Percentiles rank a stretch among this genome's conserved stretches.
Evolutionary conservation across 2,888 invertebrate species (phyloP).

Genomic region (Andrena marginata): DNA sequence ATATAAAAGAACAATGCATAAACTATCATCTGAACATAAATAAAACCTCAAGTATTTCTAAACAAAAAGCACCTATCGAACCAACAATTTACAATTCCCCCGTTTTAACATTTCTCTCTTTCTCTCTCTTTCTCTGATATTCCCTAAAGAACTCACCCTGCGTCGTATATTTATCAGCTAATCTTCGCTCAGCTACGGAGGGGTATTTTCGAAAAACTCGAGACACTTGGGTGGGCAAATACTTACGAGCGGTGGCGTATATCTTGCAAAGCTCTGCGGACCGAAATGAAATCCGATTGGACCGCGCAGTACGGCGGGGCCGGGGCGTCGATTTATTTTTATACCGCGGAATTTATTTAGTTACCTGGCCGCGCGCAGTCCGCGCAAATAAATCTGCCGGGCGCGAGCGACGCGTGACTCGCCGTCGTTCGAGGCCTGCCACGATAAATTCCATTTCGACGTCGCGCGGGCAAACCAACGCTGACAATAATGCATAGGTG

Average conservation of each 20-base stretch:
- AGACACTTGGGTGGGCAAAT: constrained; percentile 1
- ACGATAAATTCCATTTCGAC: constrained; percentile 65
- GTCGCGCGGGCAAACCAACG: constrained; percentile 55
- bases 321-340: constrained; percentile 39
- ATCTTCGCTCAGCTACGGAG: too few relatives aligned
- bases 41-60: too few relatives aligned
- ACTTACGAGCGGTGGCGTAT: neutral
- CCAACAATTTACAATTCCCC: too few relatives aligned
- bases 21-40: too few relatives aligned
- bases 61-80: too few relatives aligned
- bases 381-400: constrained; percentile 45
- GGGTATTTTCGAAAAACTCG: too few relatives aligned
- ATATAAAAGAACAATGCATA: too few relatives aligned
- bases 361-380: neutral
- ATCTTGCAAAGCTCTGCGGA: neutral
- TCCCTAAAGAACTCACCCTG: too few relatives aligned
- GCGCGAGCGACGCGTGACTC: constrained; percentile 41
- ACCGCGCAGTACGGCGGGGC: neutral
- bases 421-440: constrained; percentile 45
- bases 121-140: too few relatives aligned
- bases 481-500: constrained; percentile 73
- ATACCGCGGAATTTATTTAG: constrained; percentile 44
- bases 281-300: constrained; percentile 13
- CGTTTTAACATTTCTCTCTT: too few relatives aligned
- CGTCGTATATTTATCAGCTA: too few relatives aligned